phyloP scores from a whole-genome alignment of 1,140 invertebrate genomes.

The Galleria mellonella region DNA sequence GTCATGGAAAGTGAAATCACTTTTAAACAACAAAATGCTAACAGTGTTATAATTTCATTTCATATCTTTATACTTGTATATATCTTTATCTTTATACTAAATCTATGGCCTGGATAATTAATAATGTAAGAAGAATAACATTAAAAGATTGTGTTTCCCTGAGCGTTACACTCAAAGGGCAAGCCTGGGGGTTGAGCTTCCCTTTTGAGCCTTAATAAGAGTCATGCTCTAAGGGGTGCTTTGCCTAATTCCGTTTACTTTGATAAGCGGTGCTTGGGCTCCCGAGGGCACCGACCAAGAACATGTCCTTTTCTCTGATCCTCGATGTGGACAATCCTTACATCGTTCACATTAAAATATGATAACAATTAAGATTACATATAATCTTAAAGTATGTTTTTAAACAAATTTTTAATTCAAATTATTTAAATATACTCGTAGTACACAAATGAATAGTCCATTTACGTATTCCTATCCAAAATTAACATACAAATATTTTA shows the following conservation, averaged over 20 bases:
- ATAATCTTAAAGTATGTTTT: too few species aligned
- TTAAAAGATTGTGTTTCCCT: constrained; percentile 15
- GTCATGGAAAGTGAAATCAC: background rate
- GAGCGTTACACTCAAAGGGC: constrained; percentile 13
- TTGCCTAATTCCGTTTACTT: constrained; percentile 15
- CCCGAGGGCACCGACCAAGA: background rate
- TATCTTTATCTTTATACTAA: constrained; percentile 2
- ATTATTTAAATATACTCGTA: too few species aligned
- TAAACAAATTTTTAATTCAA: too few species aligned
- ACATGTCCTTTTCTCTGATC: background rate
- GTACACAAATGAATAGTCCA: too few species aligned
- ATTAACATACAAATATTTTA: too few species aligned
- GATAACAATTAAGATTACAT: too few species aligned
- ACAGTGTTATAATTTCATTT: background rate
- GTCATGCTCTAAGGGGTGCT: constrained; percentile 11
- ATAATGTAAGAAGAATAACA: constrained; percentile 16
- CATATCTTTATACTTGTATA: background rate
- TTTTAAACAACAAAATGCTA: background rate
- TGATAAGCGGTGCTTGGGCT: background rate
- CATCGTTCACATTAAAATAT: too few species aligned
- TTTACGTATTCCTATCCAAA: too few species aligned
- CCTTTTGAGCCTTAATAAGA: constrained; percentile 16
- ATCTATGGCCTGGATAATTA: constrained; percentile 7
- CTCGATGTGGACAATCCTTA: too few species aligned
- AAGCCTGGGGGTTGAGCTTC: constrained; percentile 4